Evolutionary conservation across 2,888 invertebrate species (phyloP).

Genomic region (Quadriops clusia): DNA sequence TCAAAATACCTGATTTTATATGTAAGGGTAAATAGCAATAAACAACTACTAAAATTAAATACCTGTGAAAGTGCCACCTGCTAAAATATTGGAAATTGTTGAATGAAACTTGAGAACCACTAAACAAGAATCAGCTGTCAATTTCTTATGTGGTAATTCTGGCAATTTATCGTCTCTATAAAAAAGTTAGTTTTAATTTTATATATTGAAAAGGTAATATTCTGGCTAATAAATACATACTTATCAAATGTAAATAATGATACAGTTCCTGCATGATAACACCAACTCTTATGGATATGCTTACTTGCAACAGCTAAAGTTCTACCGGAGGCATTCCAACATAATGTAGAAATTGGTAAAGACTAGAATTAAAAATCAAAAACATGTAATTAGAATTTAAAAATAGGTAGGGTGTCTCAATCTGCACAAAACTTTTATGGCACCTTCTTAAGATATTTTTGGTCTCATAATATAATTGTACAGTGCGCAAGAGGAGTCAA

Average conservation of each 20-base stretch:
- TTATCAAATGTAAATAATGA: slow-evolving; percentile 28
- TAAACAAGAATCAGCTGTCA: slow-evolving; percentile 35
- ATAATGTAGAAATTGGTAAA: slow-evolving; percentile 23
- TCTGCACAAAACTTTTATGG: too few species aligned
- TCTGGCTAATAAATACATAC: slow-evolving; percentile 13
- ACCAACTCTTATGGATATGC: slow-evolving; percentile 33
- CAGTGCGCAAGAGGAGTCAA: too few species aligned
- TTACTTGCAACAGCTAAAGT: slow-evolving; percentile 30
- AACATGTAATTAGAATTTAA: slow-evolving; percentile 6
- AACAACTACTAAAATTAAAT: slow-evolving; percentile 8
- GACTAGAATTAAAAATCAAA: slow-evolving; percentile 13
- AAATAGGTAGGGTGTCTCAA: too few species aligned
- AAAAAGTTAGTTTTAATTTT: slow-evolving; percentile 13
- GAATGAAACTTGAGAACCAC: slow-evolving; percentile 39
- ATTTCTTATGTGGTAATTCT: slow-evolving; percentile 25
- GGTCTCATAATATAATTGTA: too few species aligned
- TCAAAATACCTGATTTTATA: too few species aligned
- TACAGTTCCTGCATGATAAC: slow-evolving; percentile 31
- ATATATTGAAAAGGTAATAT: slow-evolving; percentile 4
- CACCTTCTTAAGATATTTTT: too few species aligned
- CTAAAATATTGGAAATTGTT: slow-evolving; percentile 37
- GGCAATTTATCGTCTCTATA: slow-evolving; percentile 26
- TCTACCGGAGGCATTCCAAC: slow-evolving; percentile 35
- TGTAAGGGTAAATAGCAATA: too few species aligned
- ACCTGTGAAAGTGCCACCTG: slow-evolving; percentile 37